Base-by-base conservation (phyloP, 2,797 vertebrate genomes). In the Cossypha niveicapilla region DNA sequence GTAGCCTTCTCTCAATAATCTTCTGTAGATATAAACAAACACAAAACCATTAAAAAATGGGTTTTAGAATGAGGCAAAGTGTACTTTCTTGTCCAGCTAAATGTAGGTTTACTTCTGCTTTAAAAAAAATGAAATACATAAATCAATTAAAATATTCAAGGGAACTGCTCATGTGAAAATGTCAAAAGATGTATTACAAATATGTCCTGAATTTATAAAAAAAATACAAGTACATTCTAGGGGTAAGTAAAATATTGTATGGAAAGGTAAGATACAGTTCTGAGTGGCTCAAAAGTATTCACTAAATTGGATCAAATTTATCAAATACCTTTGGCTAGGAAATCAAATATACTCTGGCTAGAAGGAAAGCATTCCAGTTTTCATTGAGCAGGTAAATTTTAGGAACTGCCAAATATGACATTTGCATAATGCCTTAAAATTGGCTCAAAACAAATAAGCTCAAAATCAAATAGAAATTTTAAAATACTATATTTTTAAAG, bases 1-100 rank as follows among this genome's bases (percentile, higher is more conserved):
- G 98, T 34, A 99, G 79, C 65, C 98, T 96, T 44, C 98, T 98
- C 94, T 98, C 98, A 94, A 99, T 98, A 39, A 99, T 98, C 65
- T 97, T 96, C 99, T 99, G 93, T 50, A 41, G 30, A 62, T 41
- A 83, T 13, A 84, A 66, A 75, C 16, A 73, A 58, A 62, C 8
- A 78, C 4, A 23, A 91, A 90, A 90, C 11, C 24, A 48, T 47
- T 30, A 65, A 13, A 72, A 73, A 51, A 57, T 8, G 10, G 10
- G 12, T 16, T 80, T 92, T 66, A 65, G 71, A 74, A 51, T 56
- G 19, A 78, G 27, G 41, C 39, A 21, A 22, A 44, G 35, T 48
- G 27, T 19, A 22, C n/a, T 65, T 68, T 68, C 13, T 75, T 77
- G 34, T 70, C 32, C 28, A 89, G 51, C 7, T 62, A 76, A 66